These are phyloP conservation scores for Heloderma charlesbogerti DNA, from an alignment of 2,113 vertebrate species.

Conservation along the genomic window DNA sequence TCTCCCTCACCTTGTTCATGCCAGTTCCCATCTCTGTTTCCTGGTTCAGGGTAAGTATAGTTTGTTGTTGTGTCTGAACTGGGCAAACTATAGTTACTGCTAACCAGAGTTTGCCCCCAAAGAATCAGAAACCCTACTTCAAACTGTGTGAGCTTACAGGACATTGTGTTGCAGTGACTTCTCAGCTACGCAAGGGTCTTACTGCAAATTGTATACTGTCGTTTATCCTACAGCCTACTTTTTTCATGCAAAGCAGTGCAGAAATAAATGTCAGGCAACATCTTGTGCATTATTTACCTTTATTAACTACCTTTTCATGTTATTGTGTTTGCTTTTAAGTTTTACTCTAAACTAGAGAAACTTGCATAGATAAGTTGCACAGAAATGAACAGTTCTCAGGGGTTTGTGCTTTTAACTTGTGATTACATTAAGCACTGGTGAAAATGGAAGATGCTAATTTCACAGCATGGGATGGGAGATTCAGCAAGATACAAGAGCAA, in stretches of 20 bases:
- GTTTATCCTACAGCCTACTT: neutral
- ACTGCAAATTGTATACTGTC: neutral
- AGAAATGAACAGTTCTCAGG: neutral
- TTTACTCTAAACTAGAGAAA: neutral
- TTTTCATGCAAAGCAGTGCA: neutral
- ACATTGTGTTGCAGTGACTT: neutral
- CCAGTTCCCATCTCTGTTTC: neutral
- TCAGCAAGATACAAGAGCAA: constrained; percentile 49
- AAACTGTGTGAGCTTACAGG: neutral
- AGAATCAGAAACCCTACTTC: neutral
- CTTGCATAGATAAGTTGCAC: neutral
- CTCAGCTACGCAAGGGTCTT: no score
- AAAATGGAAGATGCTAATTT: constrained; percentile 65
- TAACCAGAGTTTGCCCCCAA: neutral
- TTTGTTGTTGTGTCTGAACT: neutral
- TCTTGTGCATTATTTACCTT: neutral
- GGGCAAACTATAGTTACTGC: neutral
- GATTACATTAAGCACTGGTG: constrained; percentile 52
- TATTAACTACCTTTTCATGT: neutral
- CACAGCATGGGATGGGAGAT: constrained; percentile 57
- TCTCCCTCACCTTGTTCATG: neutral
- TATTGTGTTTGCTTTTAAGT: neutral
- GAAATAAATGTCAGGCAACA: neutral
- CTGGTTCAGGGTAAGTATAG: neutral
- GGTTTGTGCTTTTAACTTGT: constrained; percentile 50